A percentile compares a stretch with the other conserved stretches of the same genome.
phyloP scores from a whole-genome alignment of 2,888 invertebrate genomes.

The Dolomedes plantarius region DNA sequence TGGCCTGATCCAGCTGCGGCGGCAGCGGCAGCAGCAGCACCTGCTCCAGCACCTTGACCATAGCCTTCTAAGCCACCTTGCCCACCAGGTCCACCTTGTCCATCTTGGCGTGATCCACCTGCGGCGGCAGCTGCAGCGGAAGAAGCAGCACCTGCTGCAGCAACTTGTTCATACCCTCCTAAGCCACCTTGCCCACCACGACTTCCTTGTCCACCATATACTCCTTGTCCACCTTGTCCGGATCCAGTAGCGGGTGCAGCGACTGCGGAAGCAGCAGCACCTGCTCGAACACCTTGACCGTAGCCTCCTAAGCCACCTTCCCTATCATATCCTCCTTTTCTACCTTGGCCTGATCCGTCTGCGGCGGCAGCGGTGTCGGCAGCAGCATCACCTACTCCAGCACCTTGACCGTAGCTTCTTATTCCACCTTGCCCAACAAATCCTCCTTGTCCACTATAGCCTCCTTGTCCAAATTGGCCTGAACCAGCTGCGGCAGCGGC shows the following conservation, averaged over 20 bases:
- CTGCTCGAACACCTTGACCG: not conserved
- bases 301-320: not conserved
- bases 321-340: not conserved
- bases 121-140: no score
- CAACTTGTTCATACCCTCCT: no score
- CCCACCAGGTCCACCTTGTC: no score
- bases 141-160: not conserved
- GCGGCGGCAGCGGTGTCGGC: constrained; percentile 3
- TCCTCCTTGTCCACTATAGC: constrained; percentile 4
- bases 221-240: constrained; percentile 17
- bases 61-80: not conserved
- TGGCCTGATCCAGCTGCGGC: constrained; percentile 9
- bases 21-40: not conserved
- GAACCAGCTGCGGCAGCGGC: not conserved
- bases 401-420: not conserved
- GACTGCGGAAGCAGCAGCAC: not conserved
- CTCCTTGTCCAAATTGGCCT: no score
- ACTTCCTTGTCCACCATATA: not conserved
- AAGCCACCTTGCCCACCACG: no score
- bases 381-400: not conserved
- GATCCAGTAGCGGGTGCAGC: not conserved
- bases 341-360: not conserved
- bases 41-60: not conserved
- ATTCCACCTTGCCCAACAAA: no score
- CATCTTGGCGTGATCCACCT: no score